A percentile compares a stretch with the other conserved stretches of the same genome.
phyloP scores from a whole-genome alignment of 30 jellyfish, hydroid and myxozoan species.

The Aurelia sp. region DNA sequence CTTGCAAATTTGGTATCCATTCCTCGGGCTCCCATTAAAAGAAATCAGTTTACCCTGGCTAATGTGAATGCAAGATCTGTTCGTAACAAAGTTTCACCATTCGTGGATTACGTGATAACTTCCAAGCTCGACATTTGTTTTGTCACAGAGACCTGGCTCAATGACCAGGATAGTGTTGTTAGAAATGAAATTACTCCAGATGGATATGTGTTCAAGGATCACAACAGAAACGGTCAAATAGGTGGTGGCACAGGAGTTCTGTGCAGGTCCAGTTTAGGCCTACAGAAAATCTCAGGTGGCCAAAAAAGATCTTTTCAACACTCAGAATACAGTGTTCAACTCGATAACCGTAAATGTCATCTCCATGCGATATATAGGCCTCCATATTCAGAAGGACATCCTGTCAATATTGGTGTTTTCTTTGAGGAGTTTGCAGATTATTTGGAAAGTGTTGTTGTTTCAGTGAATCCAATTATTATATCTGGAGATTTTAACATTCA shows the following conservation, averaged over 20 bases:
- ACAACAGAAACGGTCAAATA: constrained; percentile 12
- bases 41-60: constrained; percentile 18
- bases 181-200: constrained; percentile 27
- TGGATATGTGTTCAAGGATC: constrained; percentile 29
- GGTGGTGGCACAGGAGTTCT: constrained; percentile 56
- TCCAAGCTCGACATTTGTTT: constrained; percentile 30
- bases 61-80: constrained; percentile 44
- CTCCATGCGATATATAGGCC: constrained; percentile 28
- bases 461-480: constrained; percentile 25
- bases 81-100: constrained; percentile 40
- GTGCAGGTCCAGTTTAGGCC: constrained; percentile 26
- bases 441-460: constrained; percentile 28
- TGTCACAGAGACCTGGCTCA: constrained; percentile 46
- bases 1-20: no score
- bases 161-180: constrained; percentile 18
- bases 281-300: constrained; percentile 12
- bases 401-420: constrained; percentile 3
- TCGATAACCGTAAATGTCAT: neutral
- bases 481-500: constrained; percentile 48
- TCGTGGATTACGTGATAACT: constrained; percentile 27
- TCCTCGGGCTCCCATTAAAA: constrained; percentile 25
- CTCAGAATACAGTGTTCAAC: constrained; percentile 37
- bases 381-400: constrained; percentile 35
- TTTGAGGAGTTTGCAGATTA: constrained; percentile 24
- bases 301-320: constrained; percentile 35